phyloP scores from a whole-genome alignment of 2,888 invertebrate species.

The Oscheius onirici region DNA sequence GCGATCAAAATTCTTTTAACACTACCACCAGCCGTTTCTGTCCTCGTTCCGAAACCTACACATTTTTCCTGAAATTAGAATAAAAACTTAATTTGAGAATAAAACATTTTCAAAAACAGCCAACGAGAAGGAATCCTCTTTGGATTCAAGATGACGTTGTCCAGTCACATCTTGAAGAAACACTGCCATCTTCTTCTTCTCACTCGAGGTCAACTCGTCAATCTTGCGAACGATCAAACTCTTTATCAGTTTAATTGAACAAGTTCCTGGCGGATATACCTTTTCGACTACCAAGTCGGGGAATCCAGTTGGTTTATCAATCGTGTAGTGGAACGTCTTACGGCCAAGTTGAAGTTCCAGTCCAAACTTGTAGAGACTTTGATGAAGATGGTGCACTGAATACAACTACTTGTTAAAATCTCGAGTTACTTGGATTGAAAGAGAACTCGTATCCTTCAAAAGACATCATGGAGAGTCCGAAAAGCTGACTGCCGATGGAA shows the following conservation, averaged over 20 bases:
- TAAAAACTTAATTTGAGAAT: neutral
- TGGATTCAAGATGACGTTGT: neutral
- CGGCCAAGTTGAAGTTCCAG: conserved; percentile 14
- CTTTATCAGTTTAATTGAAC: too few relatives aligned
- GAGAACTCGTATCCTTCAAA: neutral
- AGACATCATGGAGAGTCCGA: conserved; percentile 12
- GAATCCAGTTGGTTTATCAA: conserved; percentile 25
- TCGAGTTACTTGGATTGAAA: conserved; percentile 15
- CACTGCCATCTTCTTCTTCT: neutral
- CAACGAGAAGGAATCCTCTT: neutral
- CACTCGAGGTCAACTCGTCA: neutral
- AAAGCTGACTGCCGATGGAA: conserved; percentile 35
- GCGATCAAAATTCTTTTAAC: neutral
- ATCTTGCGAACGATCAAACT: neutral
- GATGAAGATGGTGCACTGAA: conserved; percentile 22
- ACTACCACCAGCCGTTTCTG: conserved; percentile 13
- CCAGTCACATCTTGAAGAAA: conserved; percentile 14
- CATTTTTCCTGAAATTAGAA: neutral
- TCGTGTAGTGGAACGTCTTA: neutral
- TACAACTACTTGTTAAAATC: neutral
- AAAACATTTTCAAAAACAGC: conserved; percentile 1
- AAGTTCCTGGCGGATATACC: neutral
- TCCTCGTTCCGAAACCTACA: conserved; percentile 19
- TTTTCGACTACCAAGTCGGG: neutral
- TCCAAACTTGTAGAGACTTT: conserved; percentile 3